Evolutionary conservation across 2,113 vertebrate genomes (phyloP), one percentile per base, ranked within the genome.

Genomic region (Triplophysa tibetana): DNA sequence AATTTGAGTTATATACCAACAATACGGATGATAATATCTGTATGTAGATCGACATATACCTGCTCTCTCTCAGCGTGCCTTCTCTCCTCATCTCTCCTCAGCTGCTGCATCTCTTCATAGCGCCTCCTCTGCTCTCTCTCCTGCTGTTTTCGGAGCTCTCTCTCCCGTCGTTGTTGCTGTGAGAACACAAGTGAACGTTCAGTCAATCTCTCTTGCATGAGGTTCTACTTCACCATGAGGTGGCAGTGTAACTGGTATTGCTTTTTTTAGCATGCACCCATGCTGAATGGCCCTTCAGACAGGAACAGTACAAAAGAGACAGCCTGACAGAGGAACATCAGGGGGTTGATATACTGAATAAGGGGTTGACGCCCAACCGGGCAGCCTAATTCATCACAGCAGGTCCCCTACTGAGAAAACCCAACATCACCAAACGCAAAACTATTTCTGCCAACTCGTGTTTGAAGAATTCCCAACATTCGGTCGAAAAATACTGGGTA

Each of bases 61-160:
- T 99, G 97, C 70, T 99, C 98, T 0, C 98, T 93, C 87, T 99
- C 98, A 0, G 97, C 95, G 0, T 97, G 96, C 54, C 97, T 92
- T 89, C 97, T 86, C 91, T 99, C 97, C 89, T 99, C 98, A 83
- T 99, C 98, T 3, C 97, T 86, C 23, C 97, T 94, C 80, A 97
- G 90, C 91, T 97, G 96, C 89, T 99, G 97, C 90, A 94, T 93
- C 89, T 94, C 93, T 54, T 99, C 98, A 1, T 97, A 99, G 77
- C 96, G 90, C 73, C 97, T 88, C 65, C 97, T 91, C 89, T 99
- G 97, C 84, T 99, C 98, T n/a, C 98, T 85, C 87, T 99, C 98
- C 94, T 99, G 97, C 90, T 99, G 97, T 86, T 99, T 99, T 84
- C 98, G 90, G 82, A 97, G 85, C 85, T 99, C 98, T 16, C 98